These are phyloP conservation scores for Heliocidaris erythrogramma DNA, from an alignment of 35 echinoderm and acorn worm species.

Conservation along the genomic window DNA sequence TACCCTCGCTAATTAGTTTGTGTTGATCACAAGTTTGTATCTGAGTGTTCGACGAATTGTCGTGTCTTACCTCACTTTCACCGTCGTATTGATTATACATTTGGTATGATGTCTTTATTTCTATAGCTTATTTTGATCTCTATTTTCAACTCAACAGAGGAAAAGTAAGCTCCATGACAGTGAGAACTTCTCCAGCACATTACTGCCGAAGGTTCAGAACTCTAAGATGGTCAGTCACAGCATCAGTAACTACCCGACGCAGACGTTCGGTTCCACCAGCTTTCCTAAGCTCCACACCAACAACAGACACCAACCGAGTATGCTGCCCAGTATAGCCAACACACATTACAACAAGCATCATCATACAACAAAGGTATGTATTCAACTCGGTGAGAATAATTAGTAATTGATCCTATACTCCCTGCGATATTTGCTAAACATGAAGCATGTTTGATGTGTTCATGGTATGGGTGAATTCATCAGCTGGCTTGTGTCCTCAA, in stretches of 20 bases:
- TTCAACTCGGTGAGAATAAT: background rate
- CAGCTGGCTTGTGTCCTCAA: too few relatives aligned
- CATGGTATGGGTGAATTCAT: too few relatives aligned
- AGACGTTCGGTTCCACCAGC: conserved; percentile 69
- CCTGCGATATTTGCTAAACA: too few relatives aligned
- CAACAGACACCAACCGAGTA: conserved; percentile 57
- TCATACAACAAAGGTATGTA: conserved; percentile 79
- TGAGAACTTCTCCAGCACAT: conserved; percentile 58
- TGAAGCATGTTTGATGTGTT: too few relatives aligned
- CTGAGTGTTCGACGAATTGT: too few relatives aligned
- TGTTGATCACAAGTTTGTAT: background rate
- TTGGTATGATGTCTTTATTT: conserved; percentile 11
- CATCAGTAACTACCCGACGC: conserved; percentile 65
- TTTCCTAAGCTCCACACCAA: conserved; percentile 92
- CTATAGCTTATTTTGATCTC: background rate
- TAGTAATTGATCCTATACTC: too few relatives aligned
- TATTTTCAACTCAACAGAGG: conserved; percentile 57
- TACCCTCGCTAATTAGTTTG: background rate
- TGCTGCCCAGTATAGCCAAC: conserved; percentile 97
- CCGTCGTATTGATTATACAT: background rate
- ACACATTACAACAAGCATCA: conserved; percentile 95
- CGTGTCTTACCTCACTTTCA: too few relatives aligned
- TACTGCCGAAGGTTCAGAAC: conserved; percentile 87
- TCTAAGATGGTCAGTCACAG: conserved; percentile 56
- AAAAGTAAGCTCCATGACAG: conserved; percentile 73